Evolutionary conservation across 2,113 vertebrate species (phyloP).

Genomic region (Chionomys nivalis): DNA sequence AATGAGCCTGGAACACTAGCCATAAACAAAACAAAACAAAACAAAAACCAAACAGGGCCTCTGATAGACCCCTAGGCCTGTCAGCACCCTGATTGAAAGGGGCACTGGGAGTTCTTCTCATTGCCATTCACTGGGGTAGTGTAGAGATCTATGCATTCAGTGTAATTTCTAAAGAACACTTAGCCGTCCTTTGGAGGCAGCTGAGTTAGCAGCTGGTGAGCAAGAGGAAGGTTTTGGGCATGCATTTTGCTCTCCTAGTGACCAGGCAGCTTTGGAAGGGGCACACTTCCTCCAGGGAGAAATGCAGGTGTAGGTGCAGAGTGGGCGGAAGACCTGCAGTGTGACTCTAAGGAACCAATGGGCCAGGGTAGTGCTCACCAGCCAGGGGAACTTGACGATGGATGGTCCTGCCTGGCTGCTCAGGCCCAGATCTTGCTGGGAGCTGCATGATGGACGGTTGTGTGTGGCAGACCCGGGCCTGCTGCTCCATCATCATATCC

Average conservation of each 20-base stretch:
- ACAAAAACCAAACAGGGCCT: neutral
- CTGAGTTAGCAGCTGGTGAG: neutral
- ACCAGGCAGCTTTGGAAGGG: neutral
- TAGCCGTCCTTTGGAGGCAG: neutral
- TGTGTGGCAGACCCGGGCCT: neutral
- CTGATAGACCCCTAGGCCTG: fast-evolving
- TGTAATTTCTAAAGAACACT: neutral
- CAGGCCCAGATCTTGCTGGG: neutral
- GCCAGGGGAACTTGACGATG: too few species aligned
- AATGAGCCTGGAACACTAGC: neutral
- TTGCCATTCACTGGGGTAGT: neutral
- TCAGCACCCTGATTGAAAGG: neutral
- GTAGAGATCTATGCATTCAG: fast-evolving
- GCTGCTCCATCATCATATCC: fast-evolving
- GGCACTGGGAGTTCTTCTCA: neutral
- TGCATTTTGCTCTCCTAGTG: fast-evolving
- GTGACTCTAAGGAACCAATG: fast-evolving
- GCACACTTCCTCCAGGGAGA: neutral
- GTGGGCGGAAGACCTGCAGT: fast-evolving
- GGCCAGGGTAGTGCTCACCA: fast-evolving
- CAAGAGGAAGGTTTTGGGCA: too few species aligned
- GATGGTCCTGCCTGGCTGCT: too few species aligned
- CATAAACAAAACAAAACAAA: neutral
- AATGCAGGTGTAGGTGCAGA: neutral
- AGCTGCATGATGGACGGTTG: fast-evolving